Percentiles rank a stretch among this genome's conserved stretches.
Evolutionary conservation across 2,797 vertebrate species (phyloP).

Genomic region (Bryconaethiops microstoma): DNA sequence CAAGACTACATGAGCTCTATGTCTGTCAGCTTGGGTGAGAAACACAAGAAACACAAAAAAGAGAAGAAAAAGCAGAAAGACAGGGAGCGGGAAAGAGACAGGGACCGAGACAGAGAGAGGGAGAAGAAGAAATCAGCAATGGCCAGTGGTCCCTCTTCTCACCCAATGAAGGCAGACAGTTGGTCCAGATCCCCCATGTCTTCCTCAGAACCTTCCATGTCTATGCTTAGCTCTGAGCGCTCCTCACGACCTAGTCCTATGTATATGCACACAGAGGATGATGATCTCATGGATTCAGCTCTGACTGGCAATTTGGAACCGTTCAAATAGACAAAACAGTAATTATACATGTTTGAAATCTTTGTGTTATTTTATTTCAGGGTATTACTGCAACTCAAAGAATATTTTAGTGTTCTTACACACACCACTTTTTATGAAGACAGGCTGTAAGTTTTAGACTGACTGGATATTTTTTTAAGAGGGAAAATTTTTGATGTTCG

Average conservation of each 20-base stretch:
- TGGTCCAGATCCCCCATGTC: conserved; percentile 96
- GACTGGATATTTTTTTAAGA: background rate
- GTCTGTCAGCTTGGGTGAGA: conserved; percentile 86
- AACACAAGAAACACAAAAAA: conserved; percentile 99
- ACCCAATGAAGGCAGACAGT: conserved; percentile 90
- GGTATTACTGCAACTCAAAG: background rate
- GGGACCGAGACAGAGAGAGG: conserved; percentile 65
- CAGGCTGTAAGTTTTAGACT: background rate
- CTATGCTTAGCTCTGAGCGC: conserved; percentile 89
- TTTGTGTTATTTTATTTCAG: conserved; percentile 1
- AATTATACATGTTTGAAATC: background rate
- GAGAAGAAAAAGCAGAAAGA: conserved; percentile 96
- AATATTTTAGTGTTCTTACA: background rate
- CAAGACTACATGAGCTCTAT: conserved; percentile 84
- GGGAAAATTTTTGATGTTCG: background rate
- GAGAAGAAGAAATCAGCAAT: conserved; percentile 83
- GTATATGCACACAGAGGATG: conserved; percentile 93
- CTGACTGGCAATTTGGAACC: conserved; percentile 87
- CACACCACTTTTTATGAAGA: background rate
- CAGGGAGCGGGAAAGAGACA: conserved; percentile 61
- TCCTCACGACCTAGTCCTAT: conserved; percentile 88
- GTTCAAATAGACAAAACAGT: conserved; percentile 45
- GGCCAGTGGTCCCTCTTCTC: conserved; percentile 77
- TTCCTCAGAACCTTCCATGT: conserved; percentile 85
- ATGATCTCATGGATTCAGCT: conserved; percentile 98